Conservation (phyloP, 2,888 invertebrate genomes). For the Trissolcus brochymenae region DNA sequence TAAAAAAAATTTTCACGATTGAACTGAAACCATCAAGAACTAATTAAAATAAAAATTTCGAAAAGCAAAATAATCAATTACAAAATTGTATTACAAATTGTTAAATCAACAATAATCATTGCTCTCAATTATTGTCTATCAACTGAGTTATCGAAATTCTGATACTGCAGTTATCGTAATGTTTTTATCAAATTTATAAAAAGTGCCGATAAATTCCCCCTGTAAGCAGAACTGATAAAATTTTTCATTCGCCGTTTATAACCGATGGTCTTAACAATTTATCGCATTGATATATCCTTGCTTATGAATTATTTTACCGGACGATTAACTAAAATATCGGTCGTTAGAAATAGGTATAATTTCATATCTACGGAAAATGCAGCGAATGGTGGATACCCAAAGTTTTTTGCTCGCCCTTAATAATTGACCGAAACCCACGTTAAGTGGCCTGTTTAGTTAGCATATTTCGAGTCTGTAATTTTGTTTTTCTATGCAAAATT, state of each 20-base stretch:
- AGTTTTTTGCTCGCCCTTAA: conserved; percentile 43
- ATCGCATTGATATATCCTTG: conserved; percentile 20
- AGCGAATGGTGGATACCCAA: not conserved
- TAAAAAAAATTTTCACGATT: no score
- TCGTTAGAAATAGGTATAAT: conserved; percentile 36
- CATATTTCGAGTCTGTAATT: conserved; percentile 45
- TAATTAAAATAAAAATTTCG: no score
- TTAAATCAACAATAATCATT: not conserved
- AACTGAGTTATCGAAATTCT: not conserved
- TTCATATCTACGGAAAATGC: conserved; percentile 35
- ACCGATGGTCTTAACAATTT: conserved; percentile 9
- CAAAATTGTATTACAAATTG: no score
- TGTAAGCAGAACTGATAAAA: not conserved
- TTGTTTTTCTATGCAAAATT: conserved; percentile 32
- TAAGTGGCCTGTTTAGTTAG: conserved; percentile 41
- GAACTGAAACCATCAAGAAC: no score
- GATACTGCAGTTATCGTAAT: not conserved
- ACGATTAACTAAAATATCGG: conserved; percentile 34
- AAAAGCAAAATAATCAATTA: no score
- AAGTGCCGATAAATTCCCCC: not conserved
- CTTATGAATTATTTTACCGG: conserved; percentile 30
- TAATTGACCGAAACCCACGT: conserved; percentile 36
- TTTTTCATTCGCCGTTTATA: no score
- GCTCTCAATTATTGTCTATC: not conserved
- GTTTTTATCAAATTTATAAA: not conserved